Evolutionary conservation across 2,113 vertebrate species (phyloP), one percentile per base, ranked within the genome.

Genomic region (Sigmodon hispidus): DNA sequence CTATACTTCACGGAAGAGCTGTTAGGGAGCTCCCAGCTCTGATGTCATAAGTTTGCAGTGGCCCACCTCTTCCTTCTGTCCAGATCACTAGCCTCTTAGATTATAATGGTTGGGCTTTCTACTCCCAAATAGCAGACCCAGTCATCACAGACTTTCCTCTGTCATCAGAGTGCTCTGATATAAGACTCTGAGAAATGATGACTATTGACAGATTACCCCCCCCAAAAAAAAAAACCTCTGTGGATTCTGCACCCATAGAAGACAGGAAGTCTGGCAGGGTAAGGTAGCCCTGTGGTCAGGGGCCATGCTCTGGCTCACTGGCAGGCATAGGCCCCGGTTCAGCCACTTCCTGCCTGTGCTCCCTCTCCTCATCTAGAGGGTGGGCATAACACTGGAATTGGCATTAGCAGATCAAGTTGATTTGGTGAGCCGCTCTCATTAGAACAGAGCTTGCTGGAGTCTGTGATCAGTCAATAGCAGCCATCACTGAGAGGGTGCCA

Each of bases 201-300:
- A 76, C 76, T 4, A n/a, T 45, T 31, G 17, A 7, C 7, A 52
- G 17, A 85, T 48, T n/a, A n/a, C n/a, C n/a, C n/a, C n/a, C n/a
- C 87, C 61, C 40, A 52, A 40, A 29, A 86, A 65, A 84, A 67
- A 84, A 67, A 67, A 50, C 10, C 15, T 26, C 67, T 87, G 13
- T 70, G 50, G 84, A 31, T 69, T 8, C n/a, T 50, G 69, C 19
- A 21, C 22, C 77, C 55, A 72, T n/a, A 86, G 36, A 61, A 50
- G n/a, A 13, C 52, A 80, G 67, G 40, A 31, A n/a, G 52, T 5
- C 31, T 61, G 48, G n/a, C 73, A 63, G 40, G 48, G 34, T 4
- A 5, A 1, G 40, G 17, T 0, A 10, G 12, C 7, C 10, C 4
- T 1, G 26, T 4, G 59, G 29, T 0, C 12, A 13, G 50, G 34